These are phyloP conservation scores for Mactromeris polynyma DNA, from an alignment of 2,888 invertebrate species.

Conservation along the genomic window DNA sequence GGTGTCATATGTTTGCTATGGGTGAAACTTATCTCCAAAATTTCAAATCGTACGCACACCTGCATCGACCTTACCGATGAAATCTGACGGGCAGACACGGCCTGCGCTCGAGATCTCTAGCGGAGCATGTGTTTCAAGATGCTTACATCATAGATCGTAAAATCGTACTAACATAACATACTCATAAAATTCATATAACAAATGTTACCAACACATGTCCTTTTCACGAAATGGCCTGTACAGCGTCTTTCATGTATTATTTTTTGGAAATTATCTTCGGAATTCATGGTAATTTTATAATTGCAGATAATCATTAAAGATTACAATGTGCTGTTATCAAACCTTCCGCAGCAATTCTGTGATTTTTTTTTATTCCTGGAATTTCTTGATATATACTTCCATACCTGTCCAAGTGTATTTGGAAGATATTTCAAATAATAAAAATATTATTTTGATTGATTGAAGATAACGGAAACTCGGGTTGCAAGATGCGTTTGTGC, in stretches of 20 bases:
- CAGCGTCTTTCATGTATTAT: conserved; percentile 8
- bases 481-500: not conserved
- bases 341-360: conserved; percentile 2
- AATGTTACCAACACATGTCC: conserved; percentile 8
- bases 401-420: conserved; percentile 9
- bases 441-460: conserved; percentile 7
- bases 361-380: conserved; percentile 1
- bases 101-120: conserved; percentile 1
- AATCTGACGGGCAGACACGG: not conserved
- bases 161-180: not conserved
- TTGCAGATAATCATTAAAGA: not conserved
- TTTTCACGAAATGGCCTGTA: not conserved
- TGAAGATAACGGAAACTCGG: not conserved
- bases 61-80: not conserved
- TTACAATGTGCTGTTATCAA: conserved; percentile 12
- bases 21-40: conserved; percentile 37
- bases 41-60: conserved; percentile 26
- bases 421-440: conserved; percentile 15
- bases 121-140: not conserved
- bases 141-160: conserved; percentile 2
- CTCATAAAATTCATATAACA: not conserved
- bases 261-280: not conserved
- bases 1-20: conserved; percentile 40
- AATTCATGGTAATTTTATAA: conserved; percentile 18
- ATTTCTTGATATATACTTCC: not conserved